These are phyloP conservation scores for Brenthis hecate DNA, from an alignment of 2,888 invertebrate genomes.

Conservation along the genomic window DNA sequence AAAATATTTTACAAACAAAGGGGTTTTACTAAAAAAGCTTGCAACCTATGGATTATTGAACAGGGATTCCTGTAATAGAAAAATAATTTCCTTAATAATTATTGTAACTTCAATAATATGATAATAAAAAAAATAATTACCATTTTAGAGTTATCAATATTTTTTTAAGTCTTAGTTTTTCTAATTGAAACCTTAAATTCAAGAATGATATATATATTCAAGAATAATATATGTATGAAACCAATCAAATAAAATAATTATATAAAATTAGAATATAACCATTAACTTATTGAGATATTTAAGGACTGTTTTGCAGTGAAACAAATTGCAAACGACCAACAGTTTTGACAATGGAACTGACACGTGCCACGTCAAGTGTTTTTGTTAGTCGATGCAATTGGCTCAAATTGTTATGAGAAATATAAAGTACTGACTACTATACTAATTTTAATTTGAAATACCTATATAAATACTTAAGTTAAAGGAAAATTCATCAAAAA, in stretches of 20 bases:
- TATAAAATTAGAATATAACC: conserved; percentile 6
- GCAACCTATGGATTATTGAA: too few relatives aligned
- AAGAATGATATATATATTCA: too few relatives aligned
- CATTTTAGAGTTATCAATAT: too few relatives aligned
- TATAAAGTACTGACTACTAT: background rate
- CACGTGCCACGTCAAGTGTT: conserved; percentile 76
- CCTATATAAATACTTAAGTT: background rate
- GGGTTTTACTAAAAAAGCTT: too few relatives aligned
- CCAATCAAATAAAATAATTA: background rate
- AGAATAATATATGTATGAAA: background rate
- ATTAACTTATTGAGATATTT: background rate
- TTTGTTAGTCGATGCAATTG: conserved; percentile 51
- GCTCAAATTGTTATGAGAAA: conserved; percentile 22
- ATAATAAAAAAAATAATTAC: too few relatives aligned
- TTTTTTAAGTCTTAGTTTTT: too few relatives aligned
- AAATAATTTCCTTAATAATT: too few relatives aligned
- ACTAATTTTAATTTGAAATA: background rate
- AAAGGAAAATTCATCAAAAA: too few relatives aligned
- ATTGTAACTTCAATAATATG: too few relatives aligned
- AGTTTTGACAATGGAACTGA: conserved; percentile 51
- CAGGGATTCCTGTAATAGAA: too few relatives aligned
- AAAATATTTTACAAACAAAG: too few relatives aligned
- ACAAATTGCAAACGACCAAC: background rate
- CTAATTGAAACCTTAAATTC: too few relatives aligned
- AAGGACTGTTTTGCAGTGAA: conserved; percentile 16